Percentiles rank a stretch among this genome's conserved stretches.
phyloP scores from a whole-genome alignment of 2,888 invertebrate species.

The Lordiphosa andalusiaca region DNA sequence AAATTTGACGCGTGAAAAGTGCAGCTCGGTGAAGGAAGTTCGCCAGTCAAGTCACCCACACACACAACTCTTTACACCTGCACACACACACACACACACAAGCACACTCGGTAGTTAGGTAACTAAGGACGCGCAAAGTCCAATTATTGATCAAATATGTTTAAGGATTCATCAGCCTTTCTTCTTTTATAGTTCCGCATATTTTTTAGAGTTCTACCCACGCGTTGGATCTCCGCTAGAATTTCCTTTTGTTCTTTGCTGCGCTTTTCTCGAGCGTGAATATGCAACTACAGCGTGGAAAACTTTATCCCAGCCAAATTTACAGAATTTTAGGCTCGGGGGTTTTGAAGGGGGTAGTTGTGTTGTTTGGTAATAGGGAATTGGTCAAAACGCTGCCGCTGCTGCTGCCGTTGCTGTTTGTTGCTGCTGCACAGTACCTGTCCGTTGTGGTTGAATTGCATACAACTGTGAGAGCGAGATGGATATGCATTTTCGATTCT shows the following conservation, averaged over 20 bases:
- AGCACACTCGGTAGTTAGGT: constrained; percentile 21
- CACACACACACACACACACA: constrained; percentile 22
- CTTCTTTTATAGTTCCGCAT: constrained; percentile 6
- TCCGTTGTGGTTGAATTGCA: constrained; percentile 25
- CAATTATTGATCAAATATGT: constrained; percentile 75
- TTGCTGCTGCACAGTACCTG: constrained; percentile 18
- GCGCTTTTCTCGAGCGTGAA: constrained; percentile 58
- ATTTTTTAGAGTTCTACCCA: constrained; percentile 9
- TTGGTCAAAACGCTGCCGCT: constrained; percentile 49
- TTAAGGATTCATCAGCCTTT: constrained; percentile 16
- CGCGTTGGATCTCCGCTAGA: constrained; percentile 1
- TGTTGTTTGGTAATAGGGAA: constrained; percentile 47
- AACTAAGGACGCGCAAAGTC: constrained; percentile 59
- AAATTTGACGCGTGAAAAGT: constrained; percentile 66
- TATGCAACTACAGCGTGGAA: constrained; percentile 56
- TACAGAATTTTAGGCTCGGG: constrained; percentile 25
- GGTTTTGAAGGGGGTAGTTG: constrained; percentile 50
- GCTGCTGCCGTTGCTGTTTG: neutral
- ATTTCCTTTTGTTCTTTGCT: constrained; percentile 10
- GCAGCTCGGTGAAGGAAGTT: constrained; percentile 42
- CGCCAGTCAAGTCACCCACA: constrained; percentile 24
- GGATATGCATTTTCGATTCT: constrained; percentile 28
- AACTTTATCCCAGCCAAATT: constrained; percentile 20
- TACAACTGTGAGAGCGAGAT: constrained; percentile 29
- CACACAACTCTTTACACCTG: constrained; percentile 30